A percentile compares a stretch with the other conserved stretches of the same genome.
Conservation (phyloP, 2,888 invertebrate species). For the Napeogenes inachia region DNA sequence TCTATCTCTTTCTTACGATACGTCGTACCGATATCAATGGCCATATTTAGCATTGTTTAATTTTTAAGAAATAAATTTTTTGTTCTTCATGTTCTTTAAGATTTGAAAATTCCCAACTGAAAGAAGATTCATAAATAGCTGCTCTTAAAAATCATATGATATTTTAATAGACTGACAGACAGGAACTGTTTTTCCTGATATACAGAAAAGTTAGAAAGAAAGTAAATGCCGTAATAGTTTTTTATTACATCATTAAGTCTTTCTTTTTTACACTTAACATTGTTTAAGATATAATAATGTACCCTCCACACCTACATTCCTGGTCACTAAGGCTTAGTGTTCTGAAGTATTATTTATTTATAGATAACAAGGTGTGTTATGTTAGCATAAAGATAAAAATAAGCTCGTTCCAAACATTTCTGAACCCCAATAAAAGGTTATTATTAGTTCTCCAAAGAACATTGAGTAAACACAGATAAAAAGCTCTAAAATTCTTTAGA, state of each 20-base stretch:
- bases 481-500: slow-evolving; percentile 19
- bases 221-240: neutral
- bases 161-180: no score
- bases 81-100: no score
- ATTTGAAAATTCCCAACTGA: no score
- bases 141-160: no score
- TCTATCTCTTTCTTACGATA: no score
- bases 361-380: slow-evolving; percentile 28
- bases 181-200: no score
- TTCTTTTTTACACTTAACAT: neutral
- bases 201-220: no score
- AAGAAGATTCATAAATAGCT: no score
- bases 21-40: no score
- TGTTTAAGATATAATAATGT: neutral
- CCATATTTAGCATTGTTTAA: no score
- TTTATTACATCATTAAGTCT: neutral
- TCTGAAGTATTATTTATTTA: slow-evolving; percentile 33
- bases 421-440: slow-evolving; percentile 32
- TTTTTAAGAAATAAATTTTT: no score
- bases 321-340: slow-evolving; percentile 29
- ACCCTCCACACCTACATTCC: slow-evolving; percentile 28
- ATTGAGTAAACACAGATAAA: slow-evolving; percentile 25
- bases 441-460: slow-evolving; percentile 29
- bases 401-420: slow-evolving; percentile 25
- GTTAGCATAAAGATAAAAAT: slow-evolving; percentile 31